Conservation (phyloP, 2,888 invertebrate genomes). For the Dolichopus griseipennis region DNA sequence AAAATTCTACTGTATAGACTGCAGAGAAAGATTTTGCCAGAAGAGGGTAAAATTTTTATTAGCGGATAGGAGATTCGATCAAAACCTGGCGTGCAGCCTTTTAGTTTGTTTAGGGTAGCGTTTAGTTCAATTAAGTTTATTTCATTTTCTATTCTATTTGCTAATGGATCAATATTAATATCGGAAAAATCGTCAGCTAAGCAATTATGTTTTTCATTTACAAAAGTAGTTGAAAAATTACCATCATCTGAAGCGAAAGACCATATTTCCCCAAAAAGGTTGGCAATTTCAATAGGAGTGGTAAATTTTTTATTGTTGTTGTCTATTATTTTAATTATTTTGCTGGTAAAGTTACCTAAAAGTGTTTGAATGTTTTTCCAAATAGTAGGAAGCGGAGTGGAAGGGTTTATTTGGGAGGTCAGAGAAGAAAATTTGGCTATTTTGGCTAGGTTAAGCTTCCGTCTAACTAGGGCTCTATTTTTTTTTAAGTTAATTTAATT, state of each 20-base stretch:
- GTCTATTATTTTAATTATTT: slow-evolving; percentile 6
- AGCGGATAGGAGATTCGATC: too few relatives aligned
- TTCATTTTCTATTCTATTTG: slow-evolving; percentile 8
- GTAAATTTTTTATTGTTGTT: background rate
- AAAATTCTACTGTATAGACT: too few relatives aligned
- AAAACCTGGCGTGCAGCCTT: too few relatives aligned
- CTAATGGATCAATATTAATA: background rate
- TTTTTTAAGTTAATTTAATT: slow-evolving; percentile 13
- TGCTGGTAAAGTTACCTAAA: background rate
- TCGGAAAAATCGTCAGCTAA: background rate
- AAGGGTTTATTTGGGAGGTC: background rate
- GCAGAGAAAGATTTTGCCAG: too few relatives aligned
- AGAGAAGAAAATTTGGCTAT: background rate
- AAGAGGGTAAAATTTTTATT: too few relatives aligned
- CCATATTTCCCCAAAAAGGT: slow-evolving; percentile 8
- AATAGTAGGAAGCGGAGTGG: background rate
- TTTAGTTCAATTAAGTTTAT: slow-evolving; percentile 7
- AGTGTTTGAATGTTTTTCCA: slow-evolving; percentile 10
- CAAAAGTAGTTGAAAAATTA: slow-evolving; percentile 2
- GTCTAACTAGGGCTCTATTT: slow-evolving; percentile 13
- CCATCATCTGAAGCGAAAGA: background rate
- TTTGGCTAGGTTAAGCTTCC: slow-evolving; percentile 1
- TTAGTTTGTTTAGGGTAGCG: too few relatives aligned
- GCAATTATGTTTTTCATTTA: background rate
- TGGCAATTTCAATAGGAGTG: slow-evolving; percentile 1